phyloP scores from a whole-genome alignment of 2,797 vertebrate genomes.

The Eurystomus glaucurus region DNA sequence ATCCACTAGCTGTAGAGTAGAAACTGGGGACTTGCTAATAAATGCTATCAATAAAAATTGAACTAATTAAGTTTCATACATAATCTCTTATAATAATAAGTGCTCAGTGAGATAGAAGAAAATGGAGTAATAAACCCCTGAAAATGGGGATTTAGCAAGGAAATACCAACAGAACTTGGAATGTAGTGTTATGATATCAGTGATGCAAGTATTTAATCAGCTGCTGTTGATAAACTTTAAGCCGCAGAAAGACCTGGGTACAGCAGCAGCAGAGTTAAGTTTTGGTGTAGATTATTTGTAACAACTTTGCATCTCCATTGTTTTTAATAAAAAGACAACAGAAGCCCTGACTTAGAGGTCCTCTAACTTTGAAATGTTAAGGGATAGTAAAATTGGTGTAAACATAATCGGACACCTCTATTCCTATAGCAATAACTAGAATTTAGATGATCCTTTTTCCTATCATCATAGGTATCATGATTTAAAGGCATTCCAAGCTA shows the following conservation, averaged over 20 bases:
- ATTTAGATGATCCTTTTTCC: background rate
- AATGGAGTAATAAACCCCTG: slow-evolving; percentile 58
- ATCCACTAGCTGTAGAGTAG: background rate
- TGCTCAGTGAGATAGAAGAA: slow-evolving; percentile 32
- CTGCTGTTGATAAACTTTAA: background rate
- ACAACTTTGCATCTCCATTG: background rate
- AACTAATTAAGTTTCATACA: slow-evolving; percentile 60
- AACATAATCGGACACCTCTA: background rate
- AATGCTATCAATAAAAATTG: slow-evolving; percentile 49
- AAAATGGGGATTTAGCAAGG: slow-evolving; percentile 45
- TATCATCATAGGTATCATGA: background rate
- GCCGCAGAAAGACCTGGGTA: background rate
- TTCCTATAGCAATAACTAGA: background rate
- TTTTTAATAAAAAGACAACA: background rate
- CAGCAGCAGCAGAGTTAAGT: background rate
- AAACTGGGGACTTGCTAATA: background rate
- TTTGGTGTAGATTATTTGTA: background rate
- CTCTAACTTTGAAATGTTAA: background rate
- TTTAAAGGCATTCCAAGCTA: background rate
- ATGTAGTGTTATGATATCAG: background rate
- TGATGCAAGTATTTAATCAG: background rate
- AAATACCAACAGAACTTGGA: slow-evolving; percentile 38
- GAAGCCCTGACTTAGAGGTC: background rate
- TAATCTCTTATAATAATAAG: slow-evolving; percentile 49
- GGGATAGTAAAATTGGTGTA: background rate